phyloP scores from a whole-genome alignment of 2,888 invertebrate genomes.

The Machimus atricapillus region DNA sequence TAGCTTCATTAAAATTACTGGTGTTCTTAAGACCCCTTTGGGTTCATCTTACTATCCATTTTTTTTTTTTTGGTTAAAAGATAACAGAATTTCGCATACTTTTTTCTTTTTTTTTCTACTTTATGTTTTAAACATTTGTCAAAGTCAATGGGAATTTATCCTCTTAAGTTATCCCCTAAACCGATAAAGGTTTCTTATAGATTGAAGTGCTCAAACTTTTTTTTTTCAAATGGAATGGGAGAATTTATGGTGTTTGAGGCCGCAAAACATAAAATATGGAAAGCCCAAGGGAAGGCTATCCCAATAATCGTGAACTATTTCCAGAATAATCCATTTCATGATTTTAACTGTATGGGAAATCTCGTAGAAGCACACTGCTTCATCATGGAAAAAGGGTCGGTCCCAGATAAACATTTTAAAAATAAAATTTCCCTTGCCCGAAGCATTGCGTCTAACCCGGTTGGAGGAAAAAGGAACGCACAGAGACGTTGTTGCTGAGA shows the following conservation, averaged over 20 bases:
- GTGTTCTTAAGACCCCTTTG: too few relatives aligned
- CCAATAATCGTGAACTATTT: conserved; percentile 40
- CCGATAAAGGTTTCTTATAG: not conserved
- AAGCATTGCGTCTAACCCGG: not conserved
- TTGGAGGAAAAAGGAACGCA: not conserved
- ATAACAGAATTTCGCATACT: not conserved
- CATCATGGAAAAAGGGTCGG: conserved; percentile 8
- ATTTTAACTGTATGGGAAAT: conserved; percentile 27
- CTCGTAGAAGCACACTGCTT: not conserved
- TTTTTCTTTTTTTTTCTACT: not conserved
- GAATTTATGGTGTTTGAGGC: conserved; percentile 7
- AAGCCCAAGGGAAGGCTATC: conserved; percentile 30
- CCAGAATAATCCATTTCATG: conserved; percentile 29
- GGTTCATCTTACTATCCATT: too few relatives aligned
- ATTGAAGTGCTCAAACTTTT: not conserved
- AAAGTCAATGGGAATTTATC: not conserved
- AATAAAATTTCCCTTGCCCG: not conserved
- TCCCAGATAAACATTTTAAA: not conserved
- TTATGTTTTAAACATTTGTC: not conserved
- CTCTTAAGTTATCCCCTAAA: not conserved
- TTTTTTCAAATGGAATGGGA: not conserved
- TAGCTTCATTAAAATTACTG: too few relatives aligned
- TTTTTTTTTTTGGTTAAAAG: not conserved
- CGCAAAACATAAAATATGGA: conserved; percentile 37
- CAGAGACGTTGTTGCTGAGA: conserved; percentile 22